These are phyloP conservation scores for Stegostoma tigrinum DNA, from an alignment of 2,113 vertebrate species.

Conservation along the genomic window DNA sequence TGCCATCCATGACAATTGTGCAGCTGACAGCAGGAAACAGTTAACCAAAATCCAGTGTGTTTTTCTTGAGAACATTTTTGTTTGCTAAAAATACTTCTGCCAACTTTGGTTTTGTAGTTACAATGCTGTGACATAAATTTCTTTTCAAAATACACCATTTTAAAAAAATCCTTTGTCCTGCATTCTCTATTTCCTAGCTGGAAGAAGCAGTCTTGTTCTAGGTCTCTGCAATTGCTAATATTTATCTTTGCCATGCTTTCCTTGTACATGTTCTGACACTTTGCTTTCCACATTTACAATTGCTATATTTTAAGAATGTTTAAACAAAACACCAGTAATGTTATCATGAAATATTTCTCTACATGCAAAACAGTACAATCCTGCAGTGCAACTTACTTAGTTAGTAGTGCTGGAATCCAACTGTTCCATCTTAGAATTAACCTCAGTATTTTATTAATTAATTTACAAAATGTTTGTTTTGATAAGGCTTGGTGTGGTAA, in stretches of 20 bases:
- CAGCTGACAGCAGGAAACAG: neutral
- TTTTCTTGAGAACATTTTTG: conserved; percentile 3
- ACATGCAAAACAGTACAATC: neutral
- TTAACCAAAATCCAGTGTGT: neutral
- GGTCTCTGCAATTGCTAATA: neutral
- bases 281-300: neutral
- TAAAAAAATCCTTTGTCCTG: neutral
- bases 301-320: neutral
- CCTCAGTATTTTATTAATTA: neutral
- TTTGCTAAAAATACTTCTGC: neutral
- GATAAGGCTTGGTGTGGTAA: neutral
- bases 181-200: neutral
- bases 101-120: neutral
- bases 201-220: neutral
- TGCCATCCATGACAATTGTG: neutral
- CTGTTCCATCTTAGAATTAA: neutral
- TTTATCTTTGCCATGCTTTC: neutral
- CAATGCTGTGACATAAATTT: neutral
- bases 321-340: neutral
- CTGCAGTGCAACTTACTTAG: neutral
- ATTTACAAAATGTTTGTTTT: too few relatives aligned
- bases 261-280: neutral
- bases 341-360: neutral
- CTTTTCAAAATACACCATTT: neutral
- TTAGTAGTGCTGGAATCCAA: too few relatives aligned